Evolutionary conservation across 2,113 vertebrate species (phyloP), one percentile per base, ranked within the genome.

Genomic region (Archocentrus centrarchus): DNA sequence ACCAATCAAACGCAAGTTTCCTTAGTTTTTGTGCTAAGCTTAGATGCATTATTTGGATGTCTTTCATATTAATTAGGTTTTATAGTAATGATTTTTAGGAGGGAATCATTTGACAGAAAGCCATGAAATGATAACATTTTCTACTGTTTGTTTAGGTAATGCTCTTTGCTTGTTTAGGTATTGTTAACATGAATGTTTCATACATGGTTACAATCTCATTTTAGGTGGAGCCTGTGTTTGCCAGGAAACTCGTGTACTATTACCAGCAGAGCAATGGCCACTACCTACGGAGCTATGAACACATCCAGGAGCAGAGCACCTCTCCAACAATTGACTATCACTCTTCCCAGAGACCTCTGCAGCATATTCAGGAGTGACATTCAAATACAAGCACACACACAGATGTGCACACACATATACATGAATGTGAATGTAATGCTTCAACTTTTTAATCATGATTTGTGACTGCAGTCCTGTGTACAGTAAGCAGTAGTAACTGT

Each of bases 201-300:
- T 58, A 80, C 13, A 24, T 2, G 17, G 2, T 79, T 27, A 18
- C 79, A 0, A 39, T 83, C 83, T 88, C 27, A 53, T 89, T 91
- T 30, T 91, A 99, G 98, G 97, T 99, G 90, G 98, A 99, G 92
- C 98, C 98, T 57, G 94, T 98, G 88, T 97, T 99, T 91, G 98
- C 98, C 95, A 97, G 95, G 90, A 98, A 99, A 77, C 96, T 99
- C 18, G 94, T 97, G 92, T 97, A 96, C 87, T 97, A 97, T 93
- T 96, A 98, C 84, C 97, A 99, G 50, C 97, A 98, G 92, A 97
- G 97, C 95, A 97, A 96, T 75, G 96, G 97, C 92, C 97, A 97
- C 86, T 96, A 97, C 90, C 93, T 97, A 80, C 96, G 97, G 79
- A 95, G 96, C 87, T 98, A 97, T 35, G 98, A 99, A 79, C 93